Conservation (phyloP, 2,113 vertebrate species). For the Sceloporus tristichus region DNA sequence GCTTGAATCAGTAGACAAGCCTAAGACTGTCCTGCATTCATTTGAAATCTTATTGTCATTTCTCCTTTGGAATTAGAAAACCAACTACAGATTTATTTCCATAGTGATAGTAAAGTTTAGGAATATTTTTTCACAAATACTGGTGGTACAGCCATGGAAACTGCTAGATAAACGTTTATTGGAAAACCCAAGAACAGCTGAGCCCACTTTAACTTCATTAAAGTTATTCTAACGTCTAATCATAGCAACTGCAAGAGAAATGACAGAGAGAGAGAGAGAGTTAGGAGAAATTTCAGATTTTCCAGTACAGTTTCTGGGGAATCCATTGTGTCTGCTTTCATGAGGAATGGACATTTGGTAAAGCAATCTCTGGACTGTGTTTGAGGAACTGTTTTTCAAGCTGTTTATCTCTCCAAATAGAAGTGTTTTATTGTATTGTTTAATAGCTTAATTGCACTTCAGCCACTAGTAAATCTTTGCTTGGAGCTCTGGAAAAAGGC, state of each 20-base stretch:
- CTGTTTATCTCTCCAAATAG: neutral
- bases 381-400: neutral
- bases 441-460: constrained; percentile 31
- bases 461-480: constrained; percentile 11
- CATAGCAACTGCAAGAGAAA: neutral
- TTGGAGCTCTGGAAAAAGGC: neutral
- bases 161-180: neutral
- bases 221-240: neutral
- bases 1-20: neutral
- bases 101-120: neutral
- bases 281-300: constrained; percentile 1
- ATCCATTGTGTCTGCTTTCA: neutral
- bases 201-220: neutral
- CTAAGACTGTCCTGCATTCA: neutral
- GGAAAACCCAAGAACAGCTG: neutral
- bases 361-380: neutral
- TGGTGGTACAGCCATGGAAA: neutral
- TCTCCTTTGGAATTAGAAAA: neutral
- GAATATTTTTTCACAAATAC: neutral
- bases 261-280: neutral
- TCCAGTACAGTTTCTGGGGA: too few species aligned
- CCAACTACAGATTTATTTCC: neutral
- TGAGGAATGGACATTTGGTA: neutral
- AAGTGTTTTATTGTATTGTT: constrained; percentile 29
- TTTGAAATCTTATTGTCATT: neutral